Evolutionary conservation across 2,113 vertebrate genomes (phyloP), one percentile per base, ranked within the genome.

Genomic region (Pseudorasbora parva): DNA sequence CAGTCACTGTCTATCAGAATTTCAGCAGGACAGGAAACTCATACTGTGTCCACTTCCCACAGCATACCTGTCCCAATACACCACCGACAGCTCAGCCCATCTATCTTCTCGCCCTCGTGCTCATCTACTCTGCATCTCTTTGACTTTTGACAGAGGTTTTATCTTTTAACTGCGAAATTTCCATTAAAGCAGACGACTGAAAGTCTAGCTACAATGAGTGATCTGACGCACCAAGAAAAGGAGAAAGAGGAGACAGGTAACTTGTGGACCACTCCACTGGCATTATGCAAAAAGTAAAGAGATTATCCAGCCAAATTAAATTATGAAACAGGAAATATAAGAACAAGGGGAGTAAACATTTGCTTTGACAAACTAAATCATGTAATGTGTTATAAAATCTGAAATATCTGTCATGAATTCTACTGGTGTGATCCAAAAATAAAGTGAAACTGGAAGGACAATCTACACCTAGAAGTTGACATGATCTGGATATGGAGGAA

Each of bases 11-110:
- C n/a, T n/a, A 45, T 78, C 59, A 79, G 23, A 80, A 33, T 25
- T 49, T 80, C 25, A 80, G 78, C 60, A 66, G 45, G 60, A 80
- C 59, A 80, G 78, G 78, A 80, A 80, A 12, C 60, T 80, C 78
- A 80, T 43, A 80, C 78, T 66, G 78, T 80, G 60, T 6, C 60
- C 60, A 49, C 78, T 80, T 80, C 78, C 78, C 25, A 49, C 57
- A n/a, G 78, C 78, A 33, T 66, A 80, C 78, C 78, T 64, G 78
- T 10, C 60, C 60, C 60, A 66, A 47, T 66, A 66, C 23, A 80
- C 78, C 78, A 80, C 43, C 78, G 11, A 80, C 78, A 49, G 25
- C 57, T 66, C 60, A 6, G 6, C 8, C 41, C 77, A 60, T 60
- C 76, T 21, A 78, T 78, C 76, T 19, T 59, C 56, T 45, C 33